Conservation (phyloP, 2,888 invertebrate genomes). For the Helleia helle region DNA sequence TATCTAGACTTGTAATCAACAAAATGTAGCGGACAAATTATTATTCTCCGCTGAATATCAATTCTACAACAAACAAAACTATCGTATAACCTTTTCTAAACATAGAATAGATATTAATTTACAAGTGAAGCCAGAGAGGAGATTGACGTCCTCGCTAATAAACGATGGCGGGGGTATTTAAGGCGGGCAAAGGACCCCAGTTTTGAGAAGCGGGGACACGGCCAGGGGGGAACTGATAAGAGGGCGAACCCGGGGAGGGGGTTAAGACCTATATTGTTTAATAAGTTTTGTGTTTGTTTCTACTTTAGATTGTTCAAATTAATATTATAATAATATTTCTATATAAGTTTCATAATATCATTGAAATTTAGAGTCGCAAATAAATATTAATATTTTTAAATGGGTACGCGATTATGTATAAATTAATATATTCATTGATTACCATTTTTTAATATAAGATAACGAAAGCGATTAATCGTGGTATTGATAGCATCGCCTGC, state of each 20-base stretch:
- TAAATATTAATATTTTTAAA: too few relatives aligned
- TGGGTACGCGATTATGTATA: too few relatives aligned
- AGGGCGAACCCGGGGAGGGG: conserved; percentile 21
- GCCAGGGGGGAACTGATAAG: conserved; percentile 33
- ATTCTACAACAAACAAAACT: conserved; percentile 8
- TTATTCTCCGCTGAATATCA: not conserved
- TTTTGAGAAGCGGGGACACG: conserved; percentile 27
- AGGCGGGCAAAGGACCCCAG: conserved; percentile 30
- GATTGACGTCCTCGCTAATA: conserved; percentile 32
- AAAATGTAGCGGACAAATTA: too few relatives aligned
- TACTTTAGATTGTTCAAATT: conserved; percentile 16
- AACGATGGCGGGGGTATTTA: conserved; percentile 28
- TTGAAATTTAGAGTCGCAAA: too few relatives aligned
- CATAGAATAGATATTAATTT: conserved; percentile 16
- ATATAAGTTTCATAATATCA: too few relatives aligned
- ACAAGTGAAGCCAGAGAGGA: conserved; percentile 21
- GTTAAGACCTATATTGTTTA: conserved; percentile 26
- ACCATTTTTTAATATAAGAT: too few relatives aligned
- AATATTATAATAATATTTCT: not conserved
- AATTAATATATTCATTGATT: too few relatives aligned
- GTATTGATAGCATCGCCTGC: too few relatives aligned
- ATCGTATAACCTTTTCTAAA: conserved; percentile 1
- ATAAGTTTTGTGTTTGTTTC: conserved; percentile 15
- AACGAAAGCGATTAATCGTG: too few relatives aligned
- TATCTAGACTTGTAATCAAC: too few relatives aligned